A percentile compares a stretch with the other conserved stretches of the same genome.
phyloP scores from a whole-genome alignment of 1,140 invertebrate genomes.

The Brachionus manjavacas region DNA sequence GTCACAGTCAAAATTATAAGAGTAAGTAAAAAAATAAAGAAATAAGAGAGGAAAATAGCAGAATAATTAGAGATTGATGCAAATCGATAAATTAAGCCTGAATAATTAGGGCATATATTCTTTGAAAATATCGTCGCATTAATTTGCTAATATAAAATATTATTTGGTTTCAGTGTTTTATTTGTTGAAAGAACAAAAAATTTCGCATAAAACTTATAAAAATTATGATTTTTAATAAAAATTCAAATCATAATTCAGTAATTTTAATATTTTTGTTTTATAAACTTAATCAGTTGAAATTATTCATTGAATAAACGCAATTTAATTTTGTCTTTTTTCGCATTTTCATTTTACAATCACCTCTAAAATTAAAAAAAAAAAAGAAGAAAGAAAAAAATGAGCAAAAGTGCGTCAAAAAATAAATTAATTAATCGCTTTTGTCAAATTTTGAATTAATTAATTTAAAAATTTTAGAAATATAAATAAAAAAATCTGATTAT shows the following conservation, averaged over 20 bases:
- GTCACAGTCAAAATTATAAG: not conserved
- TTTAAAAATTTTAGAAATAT: too few relatives aligned
- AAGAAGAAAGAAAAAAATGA: not conserved
- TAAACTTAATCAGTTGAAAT: not conserved
- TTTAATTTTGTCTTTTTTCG: not conserved
- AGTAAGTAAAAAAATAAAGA: not conserved
- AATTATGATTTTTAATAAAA: constrained; percentile 12
- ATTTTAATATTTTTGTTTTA: not conserved
- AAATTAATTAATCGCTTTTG: too few relatives aligned
- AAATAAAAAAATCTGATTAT: too few relatives aligned
- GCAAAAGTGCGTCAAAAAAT: too few relatives aligned
- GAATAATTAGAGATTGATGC: not conserved
- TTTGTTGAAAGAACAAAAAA: not conserved
- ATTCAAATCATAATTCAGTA: constrained; percentile 4
- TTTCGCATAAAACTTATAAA: not conserved
- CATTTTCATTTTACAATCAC: not conserved
- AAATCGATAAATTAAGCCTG: not conserved
- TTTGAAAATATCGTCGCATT: not conserved
- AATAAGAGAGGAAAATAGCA: too few relatives aligned
- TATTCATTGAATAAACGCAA: not conserved
- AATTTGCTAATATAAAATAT: not conserved
- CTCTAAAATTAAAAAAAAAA: too few relatives aligned
- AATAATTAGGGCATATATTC: not conserved
- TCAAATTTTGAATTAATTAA: too few relatives aligned
- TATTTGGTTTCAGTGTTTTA: not conserved